Base-by-base conservation (phyloP, 2,113 vertebrate species). In the Barnardius zonarius region DNA sequence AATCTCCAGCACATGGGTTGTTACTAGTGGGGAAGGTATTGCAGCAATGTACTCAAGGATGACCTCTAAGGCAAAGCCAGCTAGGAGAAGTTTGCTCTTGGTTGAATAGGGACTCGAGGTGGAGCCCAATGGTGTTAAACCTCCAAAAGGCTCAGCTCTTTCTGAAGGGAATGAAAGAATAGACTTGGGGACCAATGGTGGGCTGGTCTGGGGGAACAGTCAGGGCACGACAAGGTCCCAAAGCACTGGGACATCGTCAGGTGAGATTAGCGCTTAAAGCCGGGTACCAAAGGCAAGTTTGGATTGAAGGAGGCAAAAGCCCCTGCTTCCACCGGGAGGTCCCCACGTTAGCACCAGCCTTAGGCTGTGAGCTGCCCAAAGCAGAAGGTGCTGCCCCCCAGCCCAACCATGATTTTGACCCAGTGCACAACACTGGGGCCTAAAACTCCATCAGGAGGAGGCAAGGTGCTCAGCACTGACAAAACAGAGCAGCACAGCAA, bases 301-400 rank as follows among this genome's bases (percentile, higher is more conserved):
- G 46, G 37, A 44, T 3, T 10, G 52, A 52, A 73, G n/a, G 12
- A 54, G n/a, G 8, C 20, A 90, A 49, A 31, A 24, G 28, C 6
- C 24, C 41, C 4, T 11, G 4, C 5, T 55, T n/a, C 22, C 31
- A 43, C 30, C 3, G 0, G 4, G 16, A 20, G 39, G 17, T 9
- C 19, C 59, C 16, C 39, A 64, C 33, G 31, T 28, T 3, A 78
- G 44, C 22, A 61, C n/a, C 70, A 49, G 37, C n/a, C 37, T 9
- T 24, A 63, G 59, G 23, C 17, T 48, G 7, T 1, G 20, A 88
- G 9, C 17, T 46, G 7, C 67, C 18, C 82, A 72, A 46, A 55
- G 51, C 20, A 73, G 30, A 51, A 48, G 37, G 46, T 68, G 63
- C 18, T 68, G 51, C 13, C 28, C 8, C 52, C 35, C 57, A 77